Conservation (phyloP, 2,888 invertebrate species). For the Cantharis lateralis region DNA sequence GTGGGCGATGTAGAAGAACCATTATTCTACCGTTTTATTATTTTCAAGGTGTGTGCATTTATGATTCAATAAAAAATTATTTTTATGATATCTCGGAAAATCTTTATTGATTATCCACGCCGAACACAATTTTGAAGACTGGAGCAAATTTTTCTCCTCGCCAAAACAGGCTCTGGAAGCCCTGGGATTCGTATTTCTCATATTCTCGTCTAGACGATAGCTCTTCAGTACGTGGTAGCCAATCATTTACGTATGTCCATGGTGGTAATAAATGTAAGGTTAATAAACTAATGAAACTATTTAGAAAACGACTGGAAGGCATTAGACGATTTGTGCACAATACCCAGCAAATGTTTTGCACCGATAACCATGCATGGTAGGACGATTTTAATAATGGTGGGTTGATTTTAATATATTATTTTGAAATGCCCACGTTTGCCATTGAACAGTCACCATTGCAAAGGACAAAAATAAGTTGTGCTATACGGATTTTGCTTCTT, state of each 20-base stretch:
- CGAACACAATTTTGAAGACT: not conserved
- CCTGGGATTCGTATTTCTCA: not conserved
- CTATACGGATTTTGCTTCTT: not conserved
- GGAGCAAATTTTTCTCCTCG: not conserved
- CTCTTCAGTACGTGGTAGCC: not conserved
- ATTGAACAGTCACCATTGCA: not conserved
- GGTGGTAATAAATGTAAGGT: slow-evolving; percentile 14
- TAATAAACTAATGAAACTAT: slow-evolving; percentile 19
- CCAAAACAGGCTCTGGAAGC: not conserved
- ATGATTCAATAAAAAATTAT: slow-evolving; percentile 13
- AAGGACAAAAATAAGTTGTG: not conserved
- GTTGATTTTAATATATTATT: not conserved
- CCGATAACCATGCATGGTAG: not conserved
- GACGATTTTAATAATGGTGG: not conserved
- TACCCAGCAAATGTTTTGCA: not conserved
- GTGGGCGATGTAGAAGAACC: slow-evolving; percentile 20
- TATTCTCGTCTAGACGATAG: not conserved
- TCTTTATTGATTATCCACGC: not conserved
- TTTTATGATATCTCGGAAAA: not conserved
- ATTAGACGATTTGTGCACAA: not conserved
- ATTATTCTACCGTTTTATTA: slow-evolving; percentile 6
- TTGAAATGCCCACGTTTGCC: not conserved
- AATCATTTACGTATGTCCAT: slow-evolving; percentile 9
- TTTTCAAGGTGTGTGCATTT: slow-evolving; percentile 17
- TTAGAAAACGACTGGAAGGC: slow-evolving; percentile 15